Conservation (phyloP, 1,140 invertebrate species). For the Drosophila rhopaloa region DNA sequence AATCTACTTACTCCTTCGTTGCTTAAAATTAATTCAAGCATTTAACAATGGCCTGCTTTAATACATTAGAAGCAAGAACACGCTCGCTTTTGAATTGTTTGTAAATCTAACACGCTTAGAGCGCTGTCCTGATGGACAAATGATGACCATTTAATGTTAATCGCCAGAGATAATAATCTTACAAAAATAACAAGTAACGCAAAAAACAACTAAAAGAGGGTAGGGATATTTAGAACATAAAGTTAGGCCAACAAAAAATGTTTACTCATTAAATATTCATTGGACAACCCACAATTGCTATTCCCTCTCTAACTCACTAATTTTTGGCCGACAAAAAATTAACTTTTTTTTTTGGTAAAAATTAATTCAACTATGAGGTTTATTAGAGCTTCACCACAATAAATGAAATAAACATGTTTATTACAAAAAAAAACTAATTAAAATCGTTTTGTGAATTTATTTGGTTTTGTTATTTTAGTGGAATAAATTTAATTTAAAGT, state of each 20-base stretch:
- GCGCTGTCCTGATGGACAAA: slow-evolving; percentile 51
- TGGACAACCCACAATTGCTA: background rate
- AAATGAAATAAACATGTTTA: too few species aligned
- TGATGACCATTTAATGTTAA: slow-evolving; percentile 65
- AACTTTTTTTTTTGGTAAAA: background rate
- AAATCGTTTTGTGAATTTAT: too few species aligned
- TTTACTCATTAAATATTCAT: slow-evolving; percentile 28
- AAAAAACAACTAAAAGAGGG: background rate
- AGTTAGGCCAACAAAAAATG: slow-evolving; percentile 17
- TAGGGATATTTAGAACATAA: slow-evolving; percentile 8
- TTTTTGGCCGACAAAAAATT: too few species aligned
- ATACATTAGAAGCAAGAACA: slow-evolving; percentile 10
- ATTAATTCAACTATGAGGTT: too few species aligned
- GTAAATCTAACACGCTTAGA: slow-evolving; percentile 46
- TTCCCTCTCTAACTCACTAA: background rate
- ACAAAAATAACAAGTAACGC: slow-evolving; percentile 8
- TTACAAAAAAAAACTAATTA: too few species aligned
- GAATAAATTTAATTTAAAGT: too few species aligned
- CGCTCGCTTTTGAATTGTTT: slow-evolving; percentile 5
- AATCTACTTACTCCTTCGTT: background rate
- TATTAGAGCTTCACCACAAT: too few species aligned
- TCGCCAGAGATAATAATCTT: slow-evolving; percentile 44
- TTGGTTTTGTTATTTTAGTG: too few species aligned
- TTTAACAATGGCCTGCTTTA: slow-evolving; percentile 52
- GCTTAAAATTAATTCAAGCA: slow-evolving; percentile 23